phyloP scores from a whole-genome alignment of 2,888 invertebrate species.

The Ormyrus rosae region DNA sequence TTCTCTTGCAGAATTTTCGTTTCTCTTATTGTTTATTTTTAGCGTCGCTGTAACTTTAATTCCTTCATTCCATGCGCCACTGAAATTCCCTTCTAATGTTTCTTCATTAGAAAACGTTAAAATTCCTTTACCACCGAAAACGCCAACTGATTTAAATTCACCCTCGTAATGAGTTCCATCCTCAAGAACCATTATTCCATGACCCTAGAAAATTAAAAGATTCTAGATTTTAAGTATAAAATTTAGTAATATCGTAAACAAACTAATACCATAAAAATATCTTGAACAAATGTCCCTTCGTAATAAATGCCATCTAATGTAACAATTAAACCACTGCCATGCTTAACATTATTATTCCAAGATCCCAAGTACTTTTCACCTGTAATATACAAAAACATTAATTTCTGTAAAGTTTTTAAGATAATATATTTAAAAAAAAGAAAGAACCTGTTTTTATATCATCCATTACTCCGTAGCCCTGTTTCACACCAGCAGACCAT shows the following conservation, averaged over 20 bases:
- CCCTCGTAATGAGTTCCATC: slow-evolving; percentile 94
- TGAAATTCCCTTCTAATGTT: slow-evolving; percentile 84
- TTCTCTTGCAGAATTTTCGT: slow-evolving; percentile 77
- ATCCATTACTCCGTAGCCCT: slow-evolving; percentile 93
- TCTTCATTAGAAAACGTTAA: slow-evolving; percentile 88
- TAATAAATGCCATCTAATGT: slow-evolving; percentile 94
- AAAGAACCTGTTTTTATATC: slow-evolving; percentile 84
- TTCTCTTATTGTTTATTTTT: slow-evolving; percentile 81
- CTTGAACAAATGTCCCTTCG: slow-evolving; percentile 90
- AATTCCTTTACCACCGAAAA: slow-evolving; percentile 88
- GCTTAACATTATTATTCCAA: slow-evolving; percentile 90
- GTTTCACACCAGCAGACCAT: slow-evolving; percentile 86
- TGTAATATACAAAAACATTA: slow-evolving; percentile 58
- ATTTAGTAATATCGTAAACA: background rate
- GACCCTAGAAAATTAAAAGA: slow-evolving; percentile 80
- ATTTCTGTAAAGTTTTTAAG: background rate
- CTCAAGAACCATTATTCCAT: slow-evolving; percentile 91
- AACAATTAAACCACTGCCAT: slow-evolving; percentile 90
- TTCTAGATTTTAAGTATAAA: background rate
- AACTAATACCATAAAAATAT: slow-evolving; percentile 82
- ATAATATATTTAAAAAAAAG: slow-evolving; percentile 1
- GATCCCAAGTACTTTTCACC: slow-evolving; percentile 93
- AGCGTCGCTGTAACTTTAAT: slow-evolving; percentile 87
- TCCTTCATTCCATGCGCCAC: slow-evolving; percentile 86
- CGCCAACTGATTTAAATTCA: slow-evolving; percentile 87